Percentiles rank a stretch among this genome's conserved stretches.
Evolutionary conservation across 2,888 invertebrate genomes (phyloP).

Genomic region (Kryphioiulus occultus): DNA sequence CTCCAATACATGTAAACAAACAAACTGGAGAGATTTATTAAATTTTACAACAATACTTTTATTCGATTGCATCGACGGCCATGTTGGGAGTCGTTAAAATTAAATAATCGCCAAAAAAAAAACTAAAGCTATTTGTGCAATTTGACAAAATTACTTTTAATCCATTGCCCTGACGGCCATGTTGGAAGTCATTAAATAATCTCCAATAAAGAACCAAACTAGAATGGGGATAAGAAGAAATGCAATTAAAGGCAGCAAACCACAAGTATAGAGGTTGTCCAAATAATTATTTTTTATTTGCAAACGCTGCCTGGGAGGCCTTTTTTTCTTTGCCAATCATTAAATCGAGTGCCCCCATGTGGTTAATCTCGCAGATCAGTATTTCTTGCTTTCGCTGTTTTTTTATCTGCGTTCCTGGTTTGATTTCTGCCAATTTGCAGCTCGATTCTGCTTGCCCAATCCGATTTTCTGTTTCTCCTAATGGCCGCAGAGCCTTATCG

Average conservation of each 20-base stretch:
- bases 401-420: neutral
- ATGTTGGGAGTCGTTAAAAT: no score
- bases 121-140: no score
- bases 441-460: neutral
- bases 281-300: conserved; percentile 2
- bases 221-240: no score
- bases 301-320: neutral
- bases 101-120: no score
- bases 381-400: neutral
- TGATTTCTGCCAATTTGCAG: conserved; percentile 10
- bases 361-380: neutral
- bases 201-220: neutral
- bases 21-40: no score
- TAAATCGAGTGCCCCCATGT: conserved; percentile 26
- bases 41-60: no score
- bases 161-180: neutral
- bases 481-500: neutral
- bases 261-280: neutral
- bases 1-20: no score
- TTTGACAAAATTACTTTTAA: no score
- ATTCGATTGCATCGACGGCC: no score
- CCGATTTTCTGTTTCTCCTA: conserved; percentile 21
- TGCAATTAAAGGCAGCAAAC: no score
- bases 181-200: neutral
- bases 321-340: neutral